Conservation (phyloP, 2,113 vertebrate genomes). For the Siniperca knerii region DNA sequence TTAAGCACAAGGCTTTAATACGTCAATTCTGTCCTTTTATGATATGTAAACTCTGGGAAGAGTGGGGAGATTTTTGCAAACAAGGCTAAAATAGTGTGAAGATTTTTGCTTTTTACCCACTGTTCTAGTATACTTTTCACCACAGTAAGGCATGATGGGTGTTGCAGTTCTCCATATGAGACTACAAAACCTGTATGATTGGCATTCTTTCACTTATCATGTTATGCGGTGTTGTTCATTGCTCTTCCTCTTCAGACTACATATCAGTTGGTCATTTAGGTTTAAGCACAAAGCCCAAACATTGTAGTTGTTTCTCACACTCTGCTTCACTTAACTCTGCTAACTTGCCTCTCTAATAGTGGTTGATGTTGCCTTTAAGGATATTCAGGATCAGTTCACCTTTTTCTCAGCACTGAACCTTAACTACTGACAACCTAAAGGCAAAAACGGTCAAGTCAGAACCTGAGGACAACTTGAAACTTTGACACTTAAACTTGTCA, state of each 20-base stretch:
- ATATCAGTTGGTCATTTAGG: constrained; percentile 60
- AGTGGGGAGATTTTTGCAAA: constrained; percentile 26
- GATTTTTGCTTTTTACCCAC: constrained; percentile 29
- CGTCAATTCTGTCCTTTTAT: constrained; percentile 40
- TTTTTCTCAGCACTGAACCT: constrained; percentile 64
- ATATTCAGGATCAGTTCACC: constrained; percentile 66
- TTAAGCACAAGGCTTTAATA: constrained; percentile 38
- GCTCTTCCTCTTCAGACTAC: constrained; percentile 48
- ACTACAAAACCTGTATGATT: constrained; percentile 77
- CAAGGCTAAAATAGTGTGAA: constrained; percentile 21
- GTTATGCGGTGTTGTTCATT: constrained; percentile 20
- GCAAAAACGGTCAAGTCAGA: constrained; percentile 33
- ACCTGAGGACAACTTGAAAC: constrained; percentile 55
- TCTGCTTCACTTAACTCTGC: constrained; percentile 43
- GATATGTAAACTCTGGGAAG: constrained; percentile 43
- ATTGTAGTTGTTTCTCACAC: constrained; percentile 18
- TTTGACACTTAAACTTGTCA: constrained; percentile 42
- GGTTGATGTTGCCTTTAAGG: constrained; percentile 70
- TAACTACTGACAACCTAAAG: constrained; percentile 57
- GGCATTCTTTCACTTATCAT: constrained; percentile 60
- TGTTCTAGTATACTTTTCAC: constrained; percentile 39
- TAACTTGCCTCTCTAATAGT: constrained; percentile 40
- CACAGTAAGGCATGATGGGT: constrained; percentile 79
- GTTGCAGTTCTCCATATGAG: constrained; percentile 61
- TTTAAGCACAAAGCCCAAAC: constrained; percentile 61